Evolutionary conservation across 2,113 vertebrate species (phyloP).

Genomic region (Alethe castanea): DNA sequence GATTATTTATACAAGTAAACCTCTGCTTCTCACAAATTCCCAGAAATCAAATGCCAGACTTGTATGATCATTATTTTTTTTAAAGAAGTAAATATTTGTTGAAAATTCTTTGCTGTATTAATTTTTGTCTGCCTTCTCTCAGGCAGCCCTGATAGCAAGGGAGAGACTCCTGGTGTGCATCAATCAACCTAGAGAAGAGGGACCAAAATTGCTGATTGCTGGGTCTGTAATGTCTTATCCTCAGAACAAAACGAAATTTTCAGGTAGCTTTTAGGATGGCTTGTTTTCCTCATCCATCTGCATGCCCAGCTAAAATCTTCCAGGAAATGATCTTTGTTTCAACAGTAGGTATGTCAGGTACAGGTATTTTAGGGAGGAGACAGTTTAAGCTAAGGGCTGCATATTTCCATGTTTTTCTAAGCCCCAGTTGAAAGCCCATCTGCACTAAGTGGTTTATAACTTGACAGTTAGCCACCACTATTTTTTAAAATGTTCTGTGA

Average conservation of each 20-base stretch:
- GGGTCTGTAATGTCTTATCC: background rate
- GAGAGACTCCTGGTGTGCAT: background rate
- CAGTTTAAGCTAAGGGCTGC: background rate
- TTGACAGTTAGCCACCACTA: background rate
- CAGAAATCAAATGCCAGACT: slow-evolving; percentile 48
- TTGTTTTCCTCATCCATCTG: background rate
- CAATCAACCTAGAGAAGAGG: background rate
- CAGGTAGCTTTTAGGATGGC: background rate
- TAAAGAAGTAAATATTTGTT: slow-evolving; percentile 46
- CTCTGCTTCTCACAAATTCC: slow-evolving; percentile 28
- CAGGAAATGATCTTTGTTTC: background rate
- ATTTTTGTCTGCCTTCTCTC: background rate
- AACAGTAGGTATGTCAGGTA: background rate
- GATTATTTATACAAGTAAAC: slow-evolving; percentile 58
- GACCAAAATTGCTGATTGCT: background rate
- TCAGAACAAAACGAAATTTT: background rate
- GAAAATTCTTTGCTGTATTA: slow-evolving; percentile 42
- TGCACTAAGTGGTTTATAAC: background rate
- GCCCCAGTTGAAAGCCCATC: background rate
- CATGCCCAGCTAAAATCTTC: background rate
- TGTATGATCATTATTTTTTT: background rate
- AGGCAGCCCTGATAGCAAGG: background rate
- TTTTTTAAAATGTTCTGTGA: background rate
- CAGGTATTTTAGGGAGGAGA: background rate
- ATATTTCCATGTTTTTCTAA: background rate